These are phyloP conservation scores for Drosophila flavopinicola DNA, from an alignment of 2,888 invertebrate genomes.

Conservation along the genomic window DNA sequence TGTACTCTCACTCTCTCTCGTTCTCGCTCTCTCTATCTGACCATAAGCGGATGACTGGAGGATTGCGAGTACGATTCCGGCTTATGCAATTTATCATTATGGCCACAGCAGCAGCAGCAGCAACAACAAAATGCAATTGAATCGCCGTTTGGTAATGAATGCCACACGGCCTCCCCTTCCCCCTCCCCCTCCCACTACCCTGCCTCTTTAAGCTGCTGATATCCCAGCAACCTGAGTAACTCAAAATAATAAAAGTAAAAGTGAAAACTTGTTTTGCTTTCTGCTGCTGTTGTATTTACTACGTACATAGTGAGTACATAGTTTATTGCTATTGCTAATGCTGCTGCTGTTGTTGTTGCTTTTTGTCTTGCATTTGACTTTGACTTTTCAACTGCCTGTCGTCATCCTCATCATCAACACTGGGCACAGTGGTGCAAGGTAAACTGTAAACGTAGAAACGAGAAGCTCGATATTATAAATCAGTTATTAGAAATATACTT, in stretches of 20 bases:
- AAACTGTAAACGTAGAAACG: too few relatives aligned
- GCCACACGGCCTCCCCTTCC: slow-evolving; percentile 23
- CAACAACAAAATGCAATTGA: slow-evolving; percentile 63
- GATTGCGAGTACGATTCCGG: slow-evolving; percentile 64
- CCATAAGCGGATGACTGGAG: slow-evolving; percentile 57
- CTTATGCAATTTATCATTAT: slow-evolving; percentile 74
- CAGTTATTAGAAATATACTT: too few relatives aligned
- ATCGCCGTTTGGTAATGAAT: slow-evolving; percentile 74
- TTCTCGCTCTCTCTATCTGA: slow-evolving; percentile 5
- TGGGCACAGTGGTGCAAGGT: slow-evolving; percentile 34
- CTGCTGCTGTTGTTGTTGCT: slow-evolving; percentile 32
- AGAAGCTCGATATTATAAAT: too few relatives aligned
- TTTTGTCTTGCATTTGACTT: slow-evolving; percentile 74
- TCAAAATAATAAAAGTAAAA: slow-evolving; percentile 57
- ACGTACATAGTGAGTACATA: slow-evolving; percentile 35
- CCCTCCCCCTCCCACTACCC: not conserved
- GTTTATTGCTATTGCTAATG: slow-evolving; percentile 38
- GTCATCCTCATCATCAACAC: slow-evolving; percentile 45
- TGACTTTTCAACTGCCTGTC: slow-evolving; percentile 77
- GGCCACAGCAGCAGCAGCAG: slow-evolving; percentile 49
- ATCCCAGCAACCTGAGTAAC: slow-evolving; percentile 55
- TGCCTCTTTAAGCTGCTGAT: slow-evolving; percentile 1
- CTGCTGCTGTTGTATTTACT: slow-evolving; percentile 47
- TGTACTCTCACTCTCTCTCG: slow-evolving; percentile 2
- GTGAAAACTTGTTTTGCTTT: slow-evolving; percentile 74